These are phyloP conservation scores for Daboia siamensis DNA, from an alignment of 2,113 vertebrate species.

Conservation along the genomic window DNA sequence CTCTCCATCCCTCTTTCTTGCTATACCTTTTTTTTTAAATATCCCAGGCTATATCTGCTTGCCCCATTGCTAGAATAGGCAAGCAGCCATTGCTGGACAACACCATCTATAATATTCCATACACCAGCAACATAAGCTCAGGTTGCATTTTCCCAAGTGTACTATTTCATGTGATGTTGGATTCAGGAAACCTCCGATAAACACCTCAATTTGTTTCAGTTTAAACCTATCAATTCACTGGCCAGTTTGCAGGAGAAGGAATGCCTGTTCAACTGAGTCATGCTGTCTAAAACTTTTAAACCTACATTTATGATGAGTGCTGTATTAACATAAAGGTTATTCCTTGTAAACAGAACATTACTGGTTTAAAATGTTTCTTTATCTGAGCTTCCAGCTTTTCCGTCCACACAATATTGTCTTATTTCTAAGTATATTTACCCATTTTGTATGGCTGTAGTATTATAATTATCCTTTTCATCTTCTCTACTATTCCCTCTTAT, in stretches of 20 bases:
- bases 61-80: background rate
- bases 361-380: background rate
- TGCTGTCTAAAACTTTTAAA: background rate
- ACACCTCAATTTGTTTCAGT: background rate
- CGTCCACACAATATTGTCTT: background rate
- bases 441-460: background rate
- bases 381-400: background rate
- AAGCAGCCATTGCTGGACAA: background rate
- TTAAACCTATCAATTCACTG: background rate
- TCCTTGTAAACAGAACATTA: background rate
- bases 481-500: no score
- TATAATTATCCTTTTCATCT: background rate
- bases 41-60: background rate
- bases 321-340: background rate
- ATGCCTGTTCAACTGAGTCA: background rate
- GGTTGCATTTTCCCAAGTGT: background rate
- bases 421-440: background rate
- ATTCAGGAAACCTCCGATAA: background rate
- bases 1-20: background rate
- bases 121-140: background rate
- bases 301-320: background rate
- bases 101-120: background rate
- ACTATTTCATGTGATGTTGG: background rate
- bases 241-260: background rate
- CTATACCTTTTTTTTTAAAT: background rate